Percentiles rank a stretch among this genome's conserved stretches.
phyloP scores from a whole-genome alignment of 2,888 invertebrate species.

The Strigamia transsilvanica region DNA sequence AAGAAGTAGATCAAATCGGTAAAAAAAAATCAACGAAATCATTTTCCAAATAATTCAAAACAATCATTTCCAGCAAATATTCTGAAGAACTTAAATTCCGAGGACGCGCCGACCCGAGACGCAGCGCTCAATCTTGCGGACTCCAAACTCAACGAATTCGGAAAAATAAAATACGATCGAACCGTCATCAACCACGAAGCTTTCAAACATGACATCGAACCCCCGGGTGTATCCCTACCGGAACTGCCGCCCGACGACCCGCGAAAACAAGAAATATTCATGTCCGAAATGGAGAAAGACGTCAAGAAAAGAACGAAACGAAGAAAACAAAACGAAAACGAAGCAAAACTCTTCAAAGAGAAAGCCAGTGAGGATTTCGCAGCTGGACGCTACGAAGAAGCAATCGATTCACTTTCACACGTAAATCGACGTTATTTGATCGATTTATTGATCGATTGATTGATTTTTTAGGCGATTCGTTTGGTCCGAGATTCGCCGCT shows the following conservation, averaged over 20 bases:
- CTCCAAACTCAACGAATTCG: not conserved
- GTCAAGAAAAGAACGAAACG: not conserved
- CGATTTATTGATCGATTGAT: too few relatives aligned
- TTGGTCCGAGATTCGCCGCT: not conserved
- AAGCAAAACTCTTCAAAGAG: not conserved
- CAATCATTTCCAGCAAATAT: not conserved
- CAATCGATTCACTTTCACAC: not conserved
- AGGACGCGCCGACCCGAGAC: not conserved
- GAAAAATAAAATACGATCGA: not conserved
- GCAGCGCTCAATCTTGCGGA: not conserved
- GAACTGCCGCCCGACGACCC: not conserved
- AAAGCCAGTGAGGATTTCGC: not conserved
- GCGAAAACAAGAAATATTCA: not conserved
- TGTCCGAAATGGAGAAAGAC: not conserved
- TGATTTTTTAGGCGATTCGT: conserved; percentile 1
- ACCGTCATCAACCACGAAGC: not conserved
- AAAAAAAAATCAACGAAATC: not conserved
- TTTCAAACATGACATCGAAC: not conserved
- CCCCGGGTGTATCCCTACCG: not conserved
- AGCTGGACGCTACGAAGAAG: not conserved
- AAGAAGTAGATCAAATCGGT: not conserved
- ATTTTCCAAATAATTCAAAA: not conserved
- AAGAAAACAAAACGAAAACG: not conserved
- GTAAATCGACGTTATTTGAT: too few relatives aligned
- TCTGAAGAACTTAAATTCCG: not conserved